A percentile compares a stretch with the other conserved stretches of the same genome.
Conservation (phyloP, 2,113 vertebrate species). For the Hassar affinis region DNA sequence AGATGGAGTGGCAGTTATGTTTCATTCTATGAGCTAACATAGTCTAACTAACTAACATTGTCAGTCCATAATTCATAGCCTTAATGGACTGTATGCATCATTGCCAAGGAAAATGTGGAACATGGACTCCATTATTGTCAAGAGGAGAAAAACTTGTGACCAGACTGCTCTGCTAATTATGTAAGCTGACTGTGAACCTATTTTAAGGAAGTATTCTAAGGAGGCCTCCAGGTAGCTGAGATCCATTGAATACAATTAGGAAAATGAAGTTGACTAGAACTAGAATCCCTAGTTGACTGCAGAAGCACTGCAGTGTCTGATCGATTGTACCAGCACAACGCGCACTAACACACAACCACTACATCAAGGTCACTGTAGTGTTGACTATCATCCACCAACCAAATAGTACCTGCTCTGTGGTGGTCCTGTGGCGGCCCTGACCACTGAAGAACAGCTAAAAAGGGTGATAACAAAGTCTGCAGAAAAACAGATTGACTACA, state of each 20-base stretch:
- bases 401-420: no score
- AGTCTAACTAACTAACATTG: background rate
- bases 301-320: no score
- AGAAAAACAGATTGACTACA: no score
- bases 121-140: background rate
- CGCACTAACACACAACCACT: no score
- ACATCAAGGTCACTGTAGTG: no score
- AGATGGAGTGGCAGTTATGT: background rate
- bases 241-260: slow-evolving; percentile 46
- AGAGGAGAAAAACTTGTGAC: background rate
- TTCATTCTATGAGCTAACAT: background rate
- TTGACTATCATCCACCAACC: no score
- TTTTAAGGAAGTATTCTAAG: slow-evolving; percentile 58
- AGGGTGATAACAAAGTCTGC: no score
- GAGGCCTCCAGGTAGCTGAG: slow-evolving; percentile 45
- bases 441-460: no score
- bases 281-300: no score
- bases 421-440: no score
- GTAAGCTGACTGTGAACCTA: slow-evolving; percentile 55
- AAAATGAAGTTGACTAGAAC: no score
- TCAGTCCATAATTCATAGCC: background rate
- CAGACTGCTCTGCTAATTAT: slow-evolving; percentile 51
- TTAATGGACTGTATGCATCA: slow-evolving; percentile 2
- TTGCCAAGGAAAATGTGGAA: background rate
- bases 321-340: no score